These are phyloP conservation scores for Chrysaora quinquecirrha DNA, from an alignment of 30 jellyfish, hydroid and myxozoan genomes.

Conservation along the genomic window DNA sequence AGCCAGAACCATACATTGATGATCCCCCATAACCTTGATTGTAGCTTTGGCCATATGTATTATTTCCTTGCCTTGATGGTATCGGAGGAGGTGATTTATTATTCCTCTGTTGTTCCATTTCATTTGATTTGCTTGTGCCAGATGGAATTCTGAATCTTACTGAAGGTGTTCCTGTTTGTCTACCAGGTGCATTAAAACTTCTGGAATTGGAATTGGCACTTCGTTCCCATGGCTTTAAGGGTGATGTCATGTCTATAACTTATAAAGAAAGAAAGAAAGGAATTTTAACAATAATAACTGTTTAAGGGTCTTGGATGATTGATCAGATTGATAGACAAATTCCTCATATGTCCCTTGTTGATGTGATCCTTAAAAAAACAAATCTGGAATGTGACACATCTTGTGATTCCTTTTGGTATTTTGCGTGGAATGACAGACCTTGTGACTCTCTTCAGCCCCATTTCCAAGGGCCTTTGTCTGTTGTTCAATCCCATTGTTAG, in stretches of 20 bases:
- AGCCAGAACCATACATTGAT: slow-evolving; percentile 30
- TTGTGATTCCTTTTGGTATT: too few relatives aligned
- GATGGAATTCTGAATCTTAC: slow-evolving; percentile 28
- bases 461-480: too few relatives aligned
- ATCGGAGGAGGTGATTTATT: slow-evolving; percentile 37
- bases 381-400: too few relatives aligned
- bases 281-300: too few relatives aligned
- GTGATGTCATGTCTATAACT: slow-evolving; percentile 49
- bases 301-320: too few relatives aligned
- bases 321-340: too few relatives aligned
- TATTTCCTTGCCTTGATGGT: slow-evolving; percentile 53
- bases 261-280: background rate
- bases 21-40: slow-evolving; percentile 1
- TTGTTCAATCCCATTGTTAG: too few relatives aligned
- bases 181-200: background rate
- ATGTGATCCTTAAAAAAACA: too few relatives aligned
- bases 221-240: slow-evolving; percentile 60
- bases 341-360: too few relatives aligned
- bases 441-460: too few relatives aligned
- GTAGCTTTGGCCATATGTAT: slow-evolving; percentile 2
- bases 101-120: slow-evolving; percentile 1
- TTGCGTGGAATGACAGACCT: too few relatives aligned
- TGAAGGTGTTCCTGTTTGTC: background rate
- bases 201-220: background rate
- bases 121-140: slow-evolving; percentile 24